Evolutionary conservation across 2,797 vertebrate genomes (phyloP).

Genomic region (Anniella stebbinsi): DNA sequence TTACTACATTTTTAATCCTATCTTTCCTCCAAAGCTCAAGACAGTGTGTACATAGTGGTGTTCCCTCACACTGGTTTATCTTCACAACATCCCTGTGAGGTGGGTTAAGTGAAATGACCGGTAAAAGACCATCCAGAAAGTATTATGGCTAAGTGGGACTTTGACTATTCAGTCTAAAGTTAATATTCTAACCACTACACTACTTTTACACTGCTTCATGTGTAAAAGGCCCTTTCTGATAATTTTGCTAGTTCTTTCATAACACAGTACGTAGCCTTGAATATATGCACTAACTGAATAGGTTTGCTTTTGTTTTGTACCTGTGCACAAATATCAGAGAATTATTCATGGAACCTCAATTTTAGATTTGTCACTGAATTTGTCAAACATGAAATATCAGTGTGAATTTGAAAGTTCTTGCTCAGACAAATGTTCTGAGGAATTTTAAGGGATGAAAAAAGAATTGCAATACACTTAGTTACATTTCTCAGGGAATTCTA

Average conservation of each 20-base stretch:
- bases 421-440: background rate
- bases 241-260: background rate
- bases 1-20: no score
- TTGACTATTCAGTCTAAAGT: background rate
- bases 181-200: background rate
- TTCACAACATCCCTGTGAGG: background rate
- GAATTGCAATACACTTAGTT: background rate
- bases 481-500: no score
- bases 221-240: background rate
- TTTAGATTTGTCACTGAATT: no score
- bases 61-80: background rate
- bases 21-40: background rate
- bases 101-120: background rate
- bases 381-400: background rate
- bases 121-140: background rate
- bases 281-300: background rate
- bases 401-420: background rate
- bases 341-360: no score
- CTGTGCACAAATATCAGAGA: no score
- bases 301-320: background rate
- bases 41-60: background rate
- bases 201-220: background rate
- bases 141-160: background rate
- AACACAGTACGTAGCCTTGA: background rate
- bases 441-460: background rate